Evolutionary conservation across 2,888 invertebrate genomes (phyloP), one percentile per base, ranked within the genome.

Genomic region (Spatulosminthurus flaviceps): DNA sequence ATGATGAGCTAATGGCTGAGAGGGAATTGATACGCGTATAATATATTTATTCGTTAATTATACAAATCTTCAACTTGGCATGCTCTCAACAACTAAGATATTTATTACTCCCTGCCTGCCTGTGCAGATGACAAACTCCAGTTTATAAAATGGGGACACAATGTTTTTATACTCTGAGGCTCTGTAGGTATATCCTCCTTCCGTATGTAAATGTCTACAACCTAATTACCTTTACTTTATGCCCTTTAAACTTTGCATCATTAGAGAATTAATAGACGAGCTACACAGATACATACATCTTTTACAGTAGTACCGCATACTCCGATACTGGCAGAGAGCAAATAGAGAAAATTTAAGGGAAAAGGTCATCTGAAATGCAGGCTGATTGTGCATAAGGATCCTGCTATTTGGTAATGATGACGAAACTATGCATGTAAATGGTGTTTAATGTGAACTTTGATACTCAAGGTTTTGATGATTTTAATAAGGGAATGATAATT

Each of bases 21-120:
- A 24, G 61, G 64, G 43, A 73, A 71, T 78, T 71, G 78, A 70
- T 77, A 70, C 70, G 70, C 51, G 29, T 75, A 70, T 77, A 70
- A 60, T 70, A 72, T 78, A 78, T 78, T 78, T 78, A 78, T 78
- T 72, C 72, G 78, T 72, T 78, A 78, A 78, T 78, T 78, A 78
- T 78, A 78, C 78, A 78, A 70, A 77, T 78, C 78, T 72, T 72
- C 24, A 64, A 78, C 61, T 73, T 78, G 78, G 78, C 78, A 78
- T 61, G 42, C 71, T 78, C 71, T 78, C 78, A 78, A 78, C 78
- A 78, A 72, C 72, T 43, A 41, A 34, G 71, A 78, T 78, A 78
- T 78, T 78, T 78, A 78, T 77, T 77, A 29, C 77, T 24, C 24
- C 64, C 61, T 76, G 76, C 1, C 67, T 67, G 76, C 1, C 67